Base-by-base conservation (phyloP, 2,113 vertebrate species). In the Capreolus pygargus region DNA sequence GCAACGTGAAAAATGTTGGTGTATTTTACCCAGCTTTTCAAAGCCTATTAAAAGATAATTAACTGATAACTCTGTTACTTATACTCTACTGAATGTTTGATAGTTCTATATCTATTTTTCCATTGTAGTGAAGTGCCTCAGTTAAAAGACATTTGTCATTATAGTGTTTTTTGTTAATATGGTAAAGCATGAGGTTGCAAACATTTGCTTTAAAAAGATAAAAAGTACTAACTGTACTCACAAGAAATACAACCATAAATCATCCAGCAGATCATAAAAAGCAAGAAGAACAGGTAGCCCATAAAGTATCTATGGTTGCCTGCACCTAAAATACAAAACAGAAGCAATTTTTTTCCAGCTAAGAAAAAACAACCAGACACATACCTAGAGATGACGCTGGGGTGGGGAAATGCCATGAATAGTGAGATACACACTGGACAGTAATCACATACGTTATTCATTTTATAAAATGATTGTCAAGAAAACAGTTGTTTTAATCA, bases 201-300 rank as follows among this genome's bases (percentile, higher is more conserved):
- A 92, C 30, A 95, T 54, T 86, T 96, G 52, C 96, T 94, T 95
- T 50, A 94, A 94, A 30, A 79, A 91, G 74, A 36, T 82, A 91
- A 27, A 96, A 96, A 93, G 95, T 39, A 92, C 57, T 57, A 95
- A 95, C 30, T 96, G 91, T 98, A 99, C 99, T 99, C 98, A 99
- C 99, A 99, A 98, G 99, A 99, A 98, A 99, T 99, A 98, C 99
- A 99, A 98, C 99, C 99, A 97, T 99, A 99, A 58, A 99, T 99
- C 99, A 99, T 99, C 99, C 99, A 99, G 98, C 99, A 99, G 98
- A 99, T 99, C 99, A 99, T 99, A 98, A 99, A 99, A 96, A 99
- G 99, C 98, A 99, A 98, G 99, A 99, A 99, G 98, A 99, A 99
- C 25, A 99, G 98, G 97, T 99, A 99, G 61, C 99, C 99, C 99